Evolutionary conservation across 2,113 vertebrate species (phyloP), one percentile per base, ranked within the genome.

Genomic region (Zosterops pallidus): DNA sequence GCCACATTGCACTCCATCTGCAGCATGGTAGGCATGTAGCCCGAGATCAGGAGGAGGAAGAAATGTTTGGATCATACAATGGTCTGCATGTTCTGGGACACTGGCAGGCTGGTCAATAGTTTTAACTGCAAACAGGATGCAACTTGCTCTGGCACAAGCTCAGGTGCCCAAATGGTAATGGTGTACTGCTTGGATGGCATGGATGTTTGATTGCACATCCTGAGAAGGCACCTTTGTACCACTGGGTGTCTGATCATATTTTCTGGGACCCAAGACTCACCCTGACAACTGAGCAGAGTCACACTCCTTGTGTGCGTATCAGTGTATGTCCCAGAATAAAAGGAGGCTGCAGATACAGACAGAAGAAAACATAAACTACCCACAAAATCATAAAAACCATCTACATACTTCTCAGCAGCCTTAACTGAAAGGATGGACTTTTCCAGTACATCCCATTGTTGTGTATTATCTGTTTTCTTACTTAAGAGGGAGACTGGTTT

Each of bases 1-100:
- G 24, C 12, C 0, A 0, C 28, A 2, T 52, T 35, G 29, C 33
- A 17, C 8, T 12, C 11, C 21, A 5, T 26, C 8, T 37, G 31
- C 62, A 53, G 28, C 21, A 28, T 1, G 6, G 14, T 14, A 15
- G 47, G 12, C 9, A 12, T 14, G 20, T 10, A 74, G 41, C 33
- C 26, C 29, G 24, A 57, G 46, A 37, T 33, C 28, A 57, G 64
- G 3, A 63, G 41, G 24, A 37, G 37, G 14, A 55, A 80, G 50
- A 69, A 78, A 20, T 1, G 0, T 53, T 70, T 77, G 70, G 53
- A 22, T 42, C 39, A 5, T 29, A 37, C 23, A 46, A 3, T 9
- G 14, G 8, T 50, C 31, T 82, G 33, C 41, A 19, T 22, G 5
- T 76, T 68, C 25, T 65, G 79, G 21, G 57, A 7, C 15, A 5